Evolutionary conservation across 2,888 invertebrate species (phyloP), one percentile per base, ranked within the genome.

Genomic region (Leptinotarsa tumamoca): DNA sequence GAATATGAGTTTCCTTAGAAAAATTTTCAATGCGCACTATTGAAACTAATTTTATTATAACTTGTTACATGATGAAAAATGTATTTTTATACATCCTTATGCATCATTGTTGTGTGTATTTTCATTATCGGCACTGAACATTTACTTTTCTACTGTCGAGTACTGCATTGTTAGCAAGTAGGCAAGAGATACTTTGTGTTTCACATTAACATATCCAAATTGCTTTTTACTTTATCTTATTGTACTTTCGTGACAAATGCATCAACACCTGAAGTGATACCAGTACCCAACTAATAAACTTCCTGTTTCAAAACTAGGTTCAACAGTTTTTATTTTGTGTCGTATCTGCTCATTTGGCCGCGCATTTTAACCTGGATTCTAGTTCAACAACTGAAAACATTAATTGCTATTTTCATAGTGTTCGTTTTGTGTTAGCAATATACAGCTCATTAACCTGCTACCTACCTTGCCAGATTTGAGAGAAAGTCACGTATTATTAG

Each of bases 401-500:
- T 23, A 21, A 21, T 58, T 23, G 58, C 58, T 58, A 58, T 27
- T 15, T 58, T 23, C 58, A 58, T 58, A 23, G 27, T 58, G 58
- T 58, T 58, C 23, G 58, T 58, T 58, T 58, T 58, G 15, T 58
- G 23, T 58, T 23, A 4, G 15, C 23, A 23, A 21, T 21, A 14
- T 58, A 15, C 18, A 58, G 4, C 58, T 58, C 23, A 58, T 58
- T 58, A 58, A 23, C 58, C 58, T 58, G 58, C 14, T 23, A 58
- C 23, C n/a, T 10, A 58, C 58, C 58, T 58, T 23, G 23, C 23
- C 21, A 58, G 4, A 58, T 58, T 58, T 21, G 58, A 58, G 58
- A 58, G 58, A 27, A 58, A 58, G 58, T 58, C 58, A 58, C 58
- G 58, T 58, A 58, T 4, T 23, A 23, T 58, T 52, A n/a, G 17